phyloP scores from a whole-genome alignment of 2,797 vertebrate genomes.

The Onychomys leucogaster region DNA sequence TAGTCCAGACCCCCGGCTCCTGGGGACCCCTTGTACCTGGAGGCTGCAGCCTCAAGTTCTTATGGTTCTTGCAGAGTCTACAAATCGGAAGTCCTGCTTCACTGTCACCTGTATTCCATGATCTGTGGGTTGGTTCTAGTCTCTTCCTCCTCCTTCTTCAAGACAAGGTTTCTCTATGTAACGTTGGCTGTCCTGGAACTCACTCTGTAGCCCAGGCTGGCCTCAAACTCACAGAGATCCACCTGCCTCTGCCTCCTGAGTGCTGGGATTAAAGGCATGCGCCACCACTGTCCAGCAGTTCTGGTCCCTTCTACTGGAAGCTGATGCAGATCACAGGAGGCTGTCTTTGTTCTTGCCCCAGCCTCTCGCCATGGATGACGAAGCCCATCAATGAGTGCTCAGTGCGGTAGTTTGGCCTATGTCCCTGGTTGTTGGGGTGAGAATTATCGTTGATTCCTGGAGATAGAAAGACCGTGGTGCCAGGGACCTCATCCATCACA shows the following conservation, averaged over 20 bases:
- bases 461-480: not conserved
- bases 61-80: not conserved
- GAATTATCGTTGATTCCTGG: not conserved
- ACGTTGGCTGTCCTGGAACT: not conserved
- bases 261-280: not conserved
- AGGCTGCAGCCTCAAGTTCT: not conserved
- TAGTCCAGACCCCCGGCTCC: not conserved
- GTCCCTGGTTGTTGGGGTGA: rapidly evolving
- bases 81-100: not conserved
- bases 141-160: not conserved
- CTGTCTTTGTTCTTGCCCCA: not conserved
- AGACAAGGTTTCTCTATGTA: not conserved
- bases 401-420: rapidly evolving
- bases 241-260: not conserved
- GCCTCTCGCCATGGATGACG: not conserved
- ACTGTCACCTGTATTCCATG: rapidly evolving
- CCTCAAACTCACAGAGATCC: not conserved
- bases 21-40: not conserved
- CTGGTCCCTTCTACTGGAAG: not conserved
- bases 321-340: rapidly evolving
- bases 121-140: too few species aligned
- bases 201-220: not conserved
- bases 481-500: not conserved
- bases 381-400: rapidly evolving
- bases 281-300: not conserved